Base-by-base conservation (phyloP, 2,888 invertebrate species). In the Panopea generosa region DNA sequence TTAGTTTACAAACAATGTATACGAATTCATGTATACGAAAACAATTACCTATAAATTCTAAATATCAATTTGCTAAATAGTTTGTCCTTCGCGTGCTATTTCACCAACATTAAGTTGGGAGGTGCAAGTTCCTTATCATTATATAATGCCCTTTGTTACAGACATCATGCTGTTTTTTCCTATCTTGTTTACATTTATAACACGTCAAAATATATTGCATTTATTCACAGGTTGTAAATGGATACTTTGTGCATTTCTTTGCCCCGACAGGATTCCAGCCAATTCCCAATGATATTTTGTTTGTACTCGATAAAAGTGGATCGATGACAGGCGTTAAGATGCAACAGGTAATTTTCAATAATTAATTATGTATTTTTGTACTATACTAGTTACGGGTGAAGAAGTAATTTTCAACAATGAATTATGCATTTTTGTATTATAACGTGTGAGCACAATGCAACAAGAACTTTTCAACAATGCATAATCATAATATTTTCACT, bases 221-320 rank as follows among this genome's bases (percentile, higher is more conserved):
- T 60, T 45, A 27, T 20, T 61, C 53, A 9, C 71, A 91, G 89
- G 89, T 93, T 6, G 89, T 91, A 55, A 92, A 93, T 77, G 96
- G 96, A 0, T 96, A 96, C 91, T 96, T 96, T 92, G 96, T 96
- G 0, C 96, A 96, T 88, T 96, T 95, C 93, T 95, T 96, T 90
- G 95, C 96, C 2, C 96, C 96, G 0, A 90, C 92, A 2, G 94
- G 94, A 26, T 59, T 82, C 20, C 29, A 82, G 1, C 80, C 85
- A 16, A 53, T 89, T 4, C 81, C 85, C 3, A 96, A 96, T 90
- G 95, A 95, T 86, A 95, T 95, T 6, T 94, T 96, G 11, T 96
- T 96, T 90, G 95, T 96, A 26, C 93, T 96, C 86, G 96, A 96
- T 90, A 95, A 95, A 0, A 96, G 96, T 40, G 95, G 95, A 16